A percentile compares a stretch with the other conserved stretches of the same genome.
phyloP scores from a whole-genome alignment of 2,888 invertebrate genomes.

The Drosophila colorata region DNA sequence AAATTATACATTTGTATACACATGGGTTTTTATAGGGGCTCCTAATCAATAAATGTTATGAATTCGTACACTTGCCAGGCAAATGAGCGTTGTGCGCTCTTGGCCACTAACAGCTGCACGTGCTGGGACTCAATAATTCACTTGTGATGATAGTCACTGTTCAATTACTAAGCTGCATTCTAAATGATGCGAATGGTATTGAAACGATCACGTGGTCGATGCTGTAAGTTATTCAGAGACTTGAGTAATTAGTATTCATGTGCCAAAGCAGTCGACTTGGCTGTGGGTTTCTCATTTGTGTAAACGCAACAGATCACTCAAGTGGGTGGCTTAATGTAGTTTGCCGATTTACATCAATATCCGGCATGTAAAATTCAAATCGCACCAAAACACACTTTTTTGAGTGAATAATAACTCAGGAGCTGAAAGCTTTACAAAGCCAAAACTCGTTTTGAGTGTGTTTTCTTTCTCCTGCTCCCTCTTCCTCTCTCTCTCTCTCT shows the following conservation, averaged over 20 bases:
- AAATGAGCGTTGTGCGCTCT: slow-evolving; percentile 22
- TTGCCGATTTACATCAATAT: slow-evolving; percentile 63
- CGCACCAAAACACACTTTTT: background rate
- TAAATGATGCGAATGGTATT: slow-evolving; percentile 26
- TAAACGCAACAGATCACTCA: background rate
- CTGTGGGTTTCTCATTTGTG: background rate
- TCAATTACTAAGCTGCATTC: slow-evolving; percentile 25
- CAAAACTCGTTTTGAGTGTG: slow-evolving; percentile 53
- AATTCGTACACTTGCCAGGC: slow-evolving; percentile 34
- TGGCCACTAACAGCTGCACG: slow-evolving; percentile 33
- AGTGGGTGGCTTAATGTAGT: slow-evolving; percentile 31
- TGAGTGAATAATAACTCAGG: slow-evolving; percentile 46
- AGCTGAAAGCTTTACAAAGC: slow-evolving; percentile 33
- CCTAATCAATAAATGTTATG: slow-evolving; percentile 37
- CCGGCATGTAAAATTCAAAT: slow-evolving; percentile 50
- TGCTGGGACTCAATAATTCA: slow-evolving; percentile 40
- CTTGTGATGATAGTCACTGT: slow-evolving; percentile 8
- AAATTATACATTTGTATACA: slow-evolving; percentile 16
- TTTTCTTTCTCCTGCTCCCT: slow-evolving; percentile 35
- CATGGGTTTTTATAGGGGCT: slow-evolving; percentile 25
- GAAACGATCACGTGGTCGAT: slow-evolving; percentile 53
- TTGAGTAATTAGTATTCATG: slow-evolving; percentile 19
- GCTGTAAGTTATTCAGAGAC: background rate
- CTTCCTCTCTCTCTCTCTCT: slow-evolving; percentile 26
- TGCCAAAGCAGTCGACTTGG: background rate